These are phyloP conservation scores for Cossypha niveicapilla DNA, from an alignment of 2,797 vertebrate species.

Conservation along the genomic window DNA sequence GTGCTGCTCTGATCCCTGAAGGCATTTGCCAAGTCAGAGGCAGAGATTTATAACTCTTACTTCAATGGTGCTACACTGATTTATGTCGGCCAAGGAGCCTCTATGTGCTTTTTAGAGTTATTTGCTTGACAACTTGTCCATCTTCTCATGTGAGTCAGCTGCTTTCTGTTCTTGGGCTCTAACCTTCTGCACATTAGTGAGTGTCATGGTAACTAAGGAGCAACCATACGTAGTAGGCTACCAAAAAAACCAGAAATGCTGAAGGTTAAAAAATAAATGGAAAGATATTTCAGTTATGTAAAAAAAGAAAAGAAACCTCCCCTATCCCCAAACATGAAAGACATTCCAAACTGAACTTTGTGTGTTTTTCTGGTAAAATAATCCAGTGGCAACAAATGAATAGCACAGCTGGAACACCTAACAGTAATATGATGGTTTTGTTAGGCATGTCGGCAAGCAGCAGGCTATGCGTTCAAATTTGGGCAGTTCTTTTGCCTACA, in stretches of 20 bases:
- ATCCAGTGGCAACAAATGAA: background rate
- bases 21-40: background rate
- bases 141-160: background rate
- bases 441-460: background rate
- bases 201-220: constrained; percentile 31
- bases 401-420: background rate
- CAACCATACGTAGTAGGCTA: background rate
- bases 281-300: background rate
- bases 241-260: background rate
- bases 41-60: background rate
- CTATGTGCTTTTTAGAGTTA: background rate
- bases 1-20: background rate
- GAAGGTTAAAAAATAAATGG: constrained; percentile 1
- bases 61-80: background rate
- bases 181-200: background rate
- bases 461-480: background rate
- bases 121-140: constrained; percentile 18
- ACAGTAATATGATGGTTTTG: background rate
- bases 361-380: background rate
- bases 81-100: background rate
- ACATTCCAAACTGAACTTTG: background rate
- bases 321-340: background rate
- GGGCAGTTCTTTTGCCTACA: background rate
- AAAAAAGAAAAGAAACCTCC: background rate
- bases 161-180: constrained; percentile 3